Evolutionary conservation across 2,888 invertebrate genomes (phyloP), one percentile per base, ranked within the genome.

Genomic region (Tetranychus truncatus): DNA sequence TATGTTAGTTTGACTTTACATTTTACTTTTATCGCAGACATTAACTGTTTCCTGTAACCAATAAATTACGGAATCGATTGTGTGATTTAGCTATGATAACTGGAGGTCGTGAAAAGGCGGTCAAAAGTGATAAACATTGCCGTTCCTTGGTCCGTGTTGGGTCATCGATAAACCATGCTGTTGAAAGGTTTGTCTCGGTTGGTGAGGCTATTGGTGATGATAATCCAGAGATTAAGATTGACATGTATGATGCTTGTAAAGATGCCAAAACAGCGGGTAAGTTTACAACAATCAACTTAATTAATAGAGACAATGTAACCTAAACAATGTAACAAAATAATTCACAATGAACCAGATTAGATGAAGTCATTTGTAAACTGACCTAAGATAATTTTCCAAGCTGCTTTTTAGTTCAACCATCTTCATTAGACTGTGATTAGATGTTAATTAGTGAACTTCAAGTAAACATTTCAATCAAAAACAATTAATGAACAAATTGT

Each of bases 161-260:
- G 65, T 94, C 95, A 82, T 91, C 95, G 72, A 94, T 99, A 78
- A 94, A 93, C 84, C 88, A 94, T 82, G 96, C 99, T 74, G 95
- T 99, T 77, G 96, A 97, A 83, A 87, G 96, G 80, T 97, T 99
- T 86, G 95, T 96, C 80, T 91, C 94, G 71, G 96, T 99, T 79
- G 97, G 97, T 71, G 96, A 97, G 85, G 92, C 95, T 81, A 97
- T 99, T 82, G 97, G 95, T 73, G 95, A 95, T 84, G 95, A 96
- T 86, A 95, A 97, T 86, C 90, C 90, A 46, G 96, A 97, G 84
- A 93, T 99, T 80, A 89, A 93, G 80, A 89, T 91, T 82, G 95
- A 95, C 83, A 97, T 99, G 96, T 95, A 92, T 83, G 92, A 95
- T 81, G 96, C 97, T 45, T 99, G 97, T 85, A 92, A 92, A 82